These are phyloP conservation scores for Salticus scenicus DNA, from an alignment of 2,888 invertebrate species.

Conservation along the genomic window DNA sequence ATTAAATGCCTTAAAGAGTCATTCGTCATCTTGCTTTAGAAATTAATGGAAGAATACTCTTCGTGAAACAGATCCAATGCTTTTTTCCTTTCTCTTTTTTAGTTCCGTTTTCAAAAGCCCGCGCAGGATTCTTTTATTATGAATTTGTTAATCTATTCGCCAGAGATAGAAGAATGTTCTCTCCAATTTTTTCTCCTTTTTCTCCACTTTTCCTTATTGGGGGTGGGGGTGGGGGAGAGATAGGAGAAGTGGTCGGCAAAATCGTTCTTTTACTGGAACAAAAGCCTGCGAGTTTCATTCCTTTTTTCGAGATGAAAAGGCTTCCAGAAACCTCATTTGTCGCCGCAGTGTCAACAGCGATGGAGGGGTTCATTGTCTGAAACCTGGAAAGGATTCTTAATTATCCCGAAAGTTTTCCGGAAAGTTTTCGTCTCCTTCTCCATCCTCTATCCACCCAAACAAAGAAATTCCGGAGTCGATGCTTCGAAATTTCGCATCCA, in stretches of 20 bases:
- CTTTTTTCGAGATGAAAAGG: conserved; percentile 37
- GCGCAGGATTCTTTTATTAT: conserved; percentile 43
- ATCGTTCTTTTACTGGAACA: conserved; percentile 55
- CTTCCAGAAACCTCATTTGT: conserved; percentile 42
- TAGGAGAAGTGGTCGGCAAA: conserved; percentile 55
- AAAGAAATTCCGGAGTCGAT: conserved; percentile 50
- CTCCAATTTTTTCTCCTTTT: conserved; percentile 32
- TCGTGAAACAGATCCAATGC: conserved; percentile 10
- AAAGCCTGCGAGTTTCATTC: conserved; percentile 43
- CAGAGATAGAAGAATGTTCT: conserved; percentile 57
- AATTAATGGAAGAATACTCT: conserved; percentile 32
- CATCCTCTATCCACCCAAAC: conserved; percentile 4
- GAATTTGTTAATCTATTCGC: conserved; percentile 55
- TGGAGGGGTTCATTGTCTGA: conserved; percentile 47
- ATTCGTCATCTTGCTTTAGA: conserved; percentile 13
- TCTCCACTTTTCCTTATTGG: conserved; percentile 35
- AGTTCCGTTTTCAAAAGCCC: conserved; percentile 26
- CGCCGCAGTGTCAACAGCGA: conserved; percentile 46
- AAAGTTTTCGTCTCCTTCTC: conserved; percentile 36
- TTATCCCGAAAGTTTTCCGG: conserved; percentile 58
- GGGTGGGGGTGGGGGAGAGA: too few species aligned
- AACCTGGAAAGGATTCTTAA: conserved; percentile 51
- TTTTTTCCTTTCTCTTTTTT: conserved; percentile 16
- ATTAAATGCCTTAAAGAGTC: not conserved
- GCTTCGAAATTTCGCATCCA: conserved; percentile 33